Conservation (phyloP, 2,888 invertebrate species). For the Eilema caniola region DNA sequence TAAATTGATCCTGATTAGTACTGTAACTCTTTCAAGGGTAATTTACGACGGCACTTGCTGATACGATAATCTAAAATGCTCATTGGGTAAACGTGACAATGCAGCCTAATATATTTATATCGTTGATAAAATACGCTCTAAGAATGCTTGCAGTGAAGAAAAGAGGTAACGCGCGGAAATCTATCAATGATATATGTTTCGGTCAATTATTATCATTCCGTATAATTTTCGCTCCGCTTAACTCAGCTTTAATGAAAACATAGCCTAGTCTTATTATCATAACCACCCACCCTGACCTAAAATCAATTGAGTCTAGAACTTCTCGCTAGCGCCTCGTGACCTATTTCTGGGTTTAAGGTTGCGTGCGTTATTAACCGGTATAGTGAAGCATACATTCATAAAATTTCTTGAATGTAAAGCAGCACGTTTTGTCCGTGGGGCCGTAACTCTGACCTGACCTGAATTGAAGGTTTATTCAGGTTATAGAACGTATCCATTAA, state of each 20-base stretch:
- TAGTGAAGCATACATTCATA: not conserved
- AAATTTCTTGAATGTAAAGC: not conserved
- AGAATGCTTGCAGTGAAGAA: no score
- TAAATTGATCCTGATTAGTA: not conserved
- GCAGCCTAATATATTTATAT: no score
- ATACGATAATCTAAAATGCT: not conserved
- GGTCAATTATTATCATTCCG: no score
- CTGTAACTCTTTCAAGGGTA: not conserved
- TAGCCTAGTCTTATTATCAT: not conserved
- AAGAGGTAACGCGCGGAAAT: no score
- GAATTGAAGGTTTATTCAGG: not conserved
- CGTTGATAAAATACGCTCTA: no score
- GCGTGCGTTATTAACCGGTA: not conserved
- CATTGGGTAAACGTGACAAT: no score
- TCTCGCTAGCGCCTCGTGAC: not conserved
- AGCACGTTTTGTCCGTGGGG: not conserved
- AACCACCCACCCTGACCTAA: not conserved
- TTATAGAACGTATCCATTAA: not conserved
- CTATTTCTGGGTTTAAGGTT: not conserved
- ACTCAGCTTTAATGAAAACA: not conserved
- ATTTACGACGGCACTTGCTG: not conserved
- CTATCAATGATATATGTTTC: no score
- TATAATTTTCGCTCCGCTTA: not conserved
- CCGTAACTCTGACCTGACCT: not conserved
- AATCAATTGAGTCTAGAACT: not conserved